Evolutionary conservation across 2,888 invertebrate species (phyloP).

Genomic region (Nezara viridula): DNA sequence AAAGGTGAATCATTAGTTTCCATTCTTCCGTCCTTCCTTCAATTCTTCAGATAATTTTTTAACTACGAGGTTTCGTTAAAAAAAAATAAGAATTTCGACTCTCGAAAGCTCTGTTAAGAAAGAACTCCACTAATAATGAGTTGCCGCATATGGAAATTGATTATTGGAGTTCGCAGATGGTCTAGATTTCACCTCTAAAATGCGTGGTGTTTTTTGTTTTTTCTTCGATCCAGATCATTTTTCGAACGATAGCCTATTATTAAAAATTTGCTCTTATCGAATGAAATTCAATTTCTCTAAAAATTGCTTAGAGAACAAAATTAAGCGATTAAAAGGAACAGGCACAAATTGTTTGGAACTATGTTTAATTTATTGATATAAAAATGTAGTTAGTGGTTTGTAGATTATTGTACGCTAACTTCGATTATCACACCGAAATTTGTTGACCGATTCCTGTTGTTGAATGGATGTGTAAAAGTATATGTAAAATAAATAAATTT

Average conservation of each 20-base stretch:
- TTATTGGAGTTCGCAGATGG: neutral
- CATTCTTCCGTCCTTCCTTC: no score
- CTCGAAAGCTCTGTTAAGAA: neutral
- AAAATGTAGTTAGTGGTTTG: no score
- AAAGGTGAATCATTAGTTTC: no score
- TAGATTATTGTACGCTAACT: no score
- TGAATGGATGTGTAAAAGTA: no score
- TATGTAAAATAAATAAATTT: no score
- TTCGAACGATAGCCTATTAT: neutral
- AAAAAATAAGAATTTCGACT: neutral
- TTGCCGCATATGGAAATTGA: neutral
- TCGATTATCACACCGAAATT: no score
- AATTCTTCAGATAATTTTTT: no score
- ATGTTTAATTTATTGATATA: no score
- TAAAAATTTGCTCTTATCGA: neutral
- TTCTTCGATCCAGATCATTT: neutral
- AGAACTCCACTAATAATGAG: neutral
- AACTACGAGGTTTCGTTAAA: no score
- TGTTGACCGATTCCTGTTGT: no score
- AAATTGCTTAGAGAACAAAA: neutral
- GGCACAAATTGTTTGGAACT: neutral
- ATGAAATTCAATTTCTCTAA: neutral
- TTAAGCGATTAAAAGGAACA: neutral
- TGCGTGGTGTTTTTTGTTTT: neutral
- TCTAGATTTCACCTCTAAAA: slow-evolving; percentile 7